Percentiles rank a stretch among this genome's conserved stretches.
These are phyloP conservation scores for Alcis repandata DNA, from an alignment of 2,888 invertebrate species.

Conservation along the genomic window DNA sequence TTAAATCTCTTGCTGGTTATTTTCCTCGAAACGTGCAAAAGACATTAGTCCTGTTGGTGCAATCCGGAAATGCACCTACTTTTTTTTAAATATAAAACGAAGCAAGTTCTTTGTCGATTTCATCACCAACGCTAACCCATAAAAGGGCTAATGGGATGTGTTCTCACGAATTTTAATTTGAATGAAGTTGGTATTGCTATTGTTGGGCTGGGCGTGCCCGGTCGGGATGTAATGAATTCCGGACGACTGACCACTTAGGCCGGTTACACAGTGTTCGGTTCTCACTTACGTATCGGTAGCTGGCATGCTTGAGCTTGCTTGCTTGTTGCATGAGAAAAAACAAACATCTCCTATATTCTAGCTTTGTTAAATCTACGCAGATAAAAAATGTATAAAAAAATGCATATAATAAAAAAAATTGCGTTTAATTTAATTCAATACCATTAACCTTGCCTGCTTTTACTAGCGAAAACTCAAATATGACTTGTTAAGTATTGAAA, in stretches of 20 bases:
- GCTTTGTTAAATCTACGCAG: not conserved
- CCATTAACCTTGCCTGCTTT: too few species aligned
- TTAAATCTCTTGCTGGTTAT: too few species aligned
- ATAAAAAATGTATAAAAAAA: not conserved
- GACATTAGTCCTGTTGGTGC: too few species aligned
- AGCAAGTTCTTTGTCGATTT: slow-evolving; percentile 14
- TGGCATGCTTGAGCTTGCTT: too few species aligned
- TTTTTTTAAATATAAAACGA: not conserved
- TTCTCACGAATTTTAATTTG: slow-evolving; percentile 64
- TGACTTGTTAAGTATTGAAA: not conserved
- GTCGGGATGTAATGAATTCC: slow-evolving; percentile 65
- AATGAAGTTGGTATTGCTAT: slow-evolving; percentile 48
- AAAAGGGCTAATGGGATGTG: slow-evolving; percentile 53
- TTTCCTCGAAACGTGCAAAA: too few species aligned
- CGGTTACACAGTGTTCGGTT: slow-evolving; percentile 1
- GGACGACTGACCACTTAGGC: slow-evolving; percentile 57
- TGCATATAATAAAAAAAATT: too few species aligned
- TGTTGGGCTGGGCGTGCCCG: slow-evolving; percentile 53
- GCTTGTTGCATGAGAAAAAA: too few species aligned
- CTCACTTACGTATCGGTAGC: not conserved
- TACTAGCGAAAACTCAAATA: too few species aligned
- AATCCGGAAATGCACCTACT: too few species aligned
- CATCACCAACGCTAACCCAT: slow-evolving; percentile 46
- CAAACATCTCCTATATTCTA: too few species aligned
- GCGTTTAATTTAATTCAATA: too few species aligned